These are phyloP conservation scores for Gastrophysa polygoni DNA, from an alignment of 2,888 invertebrate genomes.

Conservation along the genomic window DNA sequence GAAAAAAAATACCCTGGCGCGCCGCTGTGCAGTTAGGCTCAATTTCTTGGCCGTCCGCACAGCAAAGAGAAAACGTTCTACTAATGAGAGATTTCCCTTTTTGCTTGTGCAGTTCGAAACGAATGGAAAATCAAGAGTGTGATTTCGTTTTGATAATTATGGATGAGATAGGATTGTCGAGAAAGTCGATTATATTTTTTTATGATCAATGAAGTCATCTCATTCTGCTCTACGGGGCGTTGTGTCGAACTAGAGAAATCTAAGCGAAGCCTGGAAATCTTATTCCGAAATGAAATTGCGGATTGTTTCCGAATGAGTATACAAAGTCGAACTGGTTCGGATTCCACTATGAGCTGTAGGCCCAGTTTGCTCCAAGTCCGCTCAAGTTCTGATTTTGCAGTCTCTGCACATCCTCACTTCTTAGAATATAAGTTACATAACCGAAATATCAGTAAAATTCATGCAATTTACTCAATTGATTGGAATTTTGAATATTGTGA, in stretches of 20 bases:
- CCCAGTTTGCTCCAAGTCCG: too few species aligned
- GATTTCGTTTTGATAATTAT: not conserved
- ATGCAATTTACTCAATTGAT: too few species aligned
- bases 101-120: slow-evolving; percentile 6
- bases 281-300: too few species aligned
- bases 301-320: too few species aligned
- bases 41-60: slow-evolving; percentile 15
- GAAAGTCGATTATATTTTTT: slow-evolving; percentile 3
- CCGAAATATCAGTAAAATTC: too few species aligned
- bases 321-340: too few species aligned
- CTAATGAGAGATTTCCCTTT: slow-evolving; percentile 20
- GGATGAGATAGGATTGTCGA: slow-evolving; percentile 3
- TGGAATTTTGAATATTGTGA: too few species aligned
- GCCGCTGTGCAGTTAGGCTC: slow-evolving; percentile 11
- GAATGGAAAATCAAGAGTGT: slow-evolving; percentile 11
- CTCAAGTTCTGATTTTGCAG: too few species aligned
- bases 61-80: slow-evolving; percentile 25
- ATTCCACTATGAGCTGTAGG: too few species aligned
- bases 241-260: not conserved
- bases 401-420: too few species aligned
- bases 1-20: not conserved
- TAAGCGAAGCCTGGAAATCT: not conserved
- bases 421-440: too few species aligned
- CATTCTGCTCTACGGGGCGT: slow-evolving; percentile 11
- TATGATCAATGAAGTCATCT: not conserved